Percentiles rank a stretch among this genome's conserved stretches.
Conservation (phyloP, 2,113 vertebrate species). For the Grallaria varia region DNA sequence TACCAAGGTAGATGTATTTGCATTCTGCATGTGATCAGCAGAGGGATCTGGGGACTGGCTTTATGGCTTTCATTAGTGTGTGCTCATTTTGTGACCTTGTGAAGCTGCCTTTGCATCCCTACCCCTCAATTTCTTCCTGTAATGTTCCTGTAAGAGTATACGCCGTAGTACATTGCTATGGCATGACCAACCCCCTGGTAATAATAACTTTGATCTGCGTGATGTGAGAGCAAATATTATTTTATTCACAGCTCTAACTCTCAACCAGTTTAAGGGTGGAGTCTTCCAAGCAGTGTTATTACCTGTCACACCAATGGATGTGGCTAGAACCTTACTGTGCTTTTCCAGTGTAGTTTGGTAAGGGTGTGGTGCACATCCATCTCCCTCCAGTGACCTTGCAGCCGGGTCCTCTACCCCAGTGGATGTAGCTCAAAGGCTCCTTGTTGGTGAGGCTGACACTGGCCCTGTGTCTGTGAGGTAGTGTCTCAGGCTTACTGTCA, state of each 20-base stretch:
- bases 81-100: neutral
- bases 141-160: neutral
- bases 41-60: neutral
- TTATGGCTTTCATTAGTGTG: neutral
- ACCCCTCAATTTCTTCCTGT: slow-evolving; percentile 2
- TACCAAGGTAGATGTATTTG: neutral
- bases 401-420: neutral
- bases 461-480: neutral
- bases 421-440: neutral
- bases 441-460: fast-evolving
- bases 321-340: slow-evolving; percentile 12
- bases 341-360: slow-evolving; percentile 32
- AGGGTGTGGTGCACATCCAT: neutral
- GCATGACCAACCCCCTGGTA: neutral
- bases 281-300: slow-evolving; percentile 10
- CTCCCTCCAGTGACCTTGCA: neutral
- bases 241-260: neutral
- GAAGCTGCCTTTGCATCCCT: neutral
- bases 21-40: neutral
- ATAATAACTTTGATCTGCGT: neutral
- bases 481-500: neutral
- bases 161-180: fast-evolving
- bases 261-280: slow-evolving; percentile 24
- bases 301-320: slow-evolving; percentile 15
- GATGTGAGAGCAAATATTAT: slow-evolving; percentile 25